A percentile compares a stretch with the other conserved stretches of the same genome.
These are phyloP conservation scores for Drosophila chauvacae DNA, from an alignment of 1,140 invertebrate genomes.

Conservation along the genomic window DNA sequence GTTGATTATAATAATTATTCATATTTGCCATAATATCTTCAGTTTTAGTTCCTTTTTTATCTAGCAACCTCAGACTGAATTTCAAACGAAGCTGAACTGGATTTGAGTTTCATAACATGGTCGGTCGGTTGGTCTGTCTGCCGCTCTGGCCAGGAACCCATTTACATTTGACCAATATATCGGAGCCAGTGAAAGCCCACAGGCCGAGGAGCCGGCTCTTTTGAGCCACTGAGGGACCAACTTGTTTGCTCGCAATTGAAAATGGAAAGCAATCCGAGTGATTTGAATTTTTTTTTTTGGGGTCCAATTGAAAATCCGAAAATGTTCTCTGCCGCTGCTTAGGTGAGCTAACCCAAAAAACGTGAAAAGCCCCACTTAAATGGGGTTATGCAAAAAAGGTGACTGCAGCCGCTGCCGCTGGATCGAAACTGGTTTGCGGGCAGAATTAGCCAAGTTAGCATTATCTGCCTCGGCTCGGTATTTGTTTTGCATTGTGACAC, in stretches of 20 bases:
- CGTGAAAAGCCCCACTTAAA: constrained; percentile 54
- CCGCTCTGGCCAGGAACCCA: constrained; percentile 7
- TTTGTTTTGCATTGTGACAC: constrained; percentile 58
- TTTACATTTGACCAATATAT: constrained; percentile 42
- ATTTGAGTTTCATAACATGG: constrained; percentile 48
- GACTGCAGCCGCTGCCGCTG: constrained; percentile 45
- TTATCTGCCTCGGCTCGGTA: constrained; percentile 41
- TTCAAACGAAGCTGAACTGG: constrained; percentile 37
- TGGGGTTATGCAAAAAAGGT: constrained; percentile 70
- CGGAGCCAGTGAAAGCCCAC: constrained; percentile 44
- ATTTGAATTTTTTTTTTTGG: constrained; percentile 1
- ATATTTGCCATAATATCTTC: neutral
- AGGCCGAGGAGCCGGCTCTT: constrained; percentile 22
- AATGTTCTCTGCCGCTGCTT: constrained; percentile 47
- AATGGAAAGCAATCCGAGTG: constrained; percentile 38
- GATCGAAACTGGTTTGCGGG: constrained; percentile 68
- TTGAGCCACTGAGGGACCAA: constrained; percentile 25
- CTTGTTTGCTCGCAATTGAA: constrained; percentile 41
- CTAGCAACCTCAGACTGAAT: constrained; percentile 14
- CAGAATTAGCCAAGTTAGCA: constrained; percentile 76
- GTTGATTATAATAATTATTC: neutral
- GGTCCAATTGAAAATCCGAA: constrained; percentile 24
- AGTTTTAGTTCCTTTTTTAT: neutral
- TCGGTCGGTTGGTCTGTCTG: neutral
- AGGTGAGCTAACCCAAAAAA: constrained; percentile 32